Conservation (phyloP, 2,797 vertebrate species). For the Selene dorsalis region DNA sequence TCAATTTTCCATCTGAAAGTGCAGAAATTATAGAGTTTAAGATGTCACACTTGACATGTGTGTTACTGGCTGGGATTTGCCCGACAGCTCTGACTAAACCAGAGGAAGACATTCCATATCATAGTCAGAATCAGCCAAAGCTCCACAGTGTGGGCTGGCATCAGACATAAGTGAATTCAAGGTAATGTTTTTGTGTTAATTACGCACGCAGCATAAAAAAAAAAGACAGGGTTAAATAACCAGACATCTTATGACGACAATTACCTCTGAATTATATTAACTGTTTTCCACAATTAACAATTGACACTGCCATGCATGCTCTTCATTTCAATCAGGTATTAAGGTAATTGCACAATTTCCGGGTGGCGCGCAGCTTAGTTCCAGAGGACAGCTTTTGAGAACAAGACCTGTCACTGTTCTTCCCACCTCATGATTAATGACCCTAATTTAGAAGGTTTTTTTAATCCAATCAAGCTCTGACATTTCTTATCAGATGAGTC, state of each 20-base stretch:
- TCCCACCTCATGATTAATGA: constrained; percentile 82
- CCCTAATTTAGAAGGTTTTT: constrained; percentile 80
- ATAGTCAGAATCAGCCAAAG: neutral
- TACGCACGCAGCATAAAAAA: constrained; percentile 33
- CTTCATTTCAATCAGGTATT: constrained; percentile 75
- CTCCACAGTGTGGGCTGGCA: constrained; percentile 2
- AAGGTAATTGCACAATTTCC: constrained; percentile 82
- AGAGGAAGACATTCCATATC: constrained; percentile 23
- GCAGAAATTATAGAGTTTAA: constrained; percentile 52
- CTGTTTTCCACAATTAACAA: constrained; percentile 71
- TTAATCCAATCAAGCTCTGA: constrained; percentile 80
- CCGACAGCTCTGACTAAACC: neutral
- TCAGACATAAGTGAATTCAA: constrained; percentile 6
- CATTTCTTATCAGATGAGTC: constrained; percentile 80
- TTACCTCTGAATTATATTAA: constrained; percentile 63
- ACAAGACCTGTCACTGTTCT: constrained; percentile 73
- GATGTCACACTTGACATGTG: constrained; percentile 45
- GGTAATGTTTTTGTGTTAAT: constrained; percentile 5
- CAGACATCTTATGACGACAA: constrained; percentile 50
- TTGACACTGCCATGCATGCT: constrained; percentile 67
- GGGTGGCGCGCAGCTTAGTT: constrained; percentile 71
- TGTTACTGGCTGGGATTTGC: constrained; percentile 14
- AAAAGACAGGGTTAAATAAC: constrained; percentile 54
- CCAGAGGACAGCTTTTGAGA: constrained; percentile 74
- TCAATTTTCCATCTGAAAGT: constrained; percentile 45